Percentiles rank a stretch among this genome's conserved stretches.
These are phyloP conservation scores for Drosophila repleta DNA, from an alignment of 1,140 invertebrate genomes.

Conservation along the genomic window DNA sequence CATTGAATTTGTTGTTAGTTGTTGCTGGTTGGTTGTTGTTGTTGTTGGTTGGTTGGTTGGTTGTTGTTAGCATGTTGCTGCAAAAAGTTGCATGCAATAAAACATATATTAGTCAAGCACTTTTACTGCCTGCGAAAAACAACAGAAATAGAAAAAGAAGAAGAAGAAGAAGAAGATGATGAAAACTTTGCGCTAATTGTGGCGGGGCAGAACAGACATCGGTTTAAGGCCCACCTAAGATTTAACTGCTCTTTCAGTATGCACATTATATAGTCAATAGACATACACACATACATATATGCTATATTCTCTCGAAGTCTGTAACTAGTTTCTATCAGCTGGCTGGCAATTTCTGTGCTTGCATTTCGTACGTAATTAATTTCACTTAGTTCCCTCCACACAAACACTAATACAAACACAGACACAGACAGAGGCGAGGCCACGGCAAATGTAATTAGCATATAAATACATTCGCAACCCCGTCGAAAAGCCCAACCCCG, in stretches of 20 bases:
- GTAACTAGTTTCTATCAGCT: constrained; percentile 20
- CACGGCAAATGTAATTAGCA: constrained; percentile 65
- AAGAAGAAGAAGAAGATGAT: not conserved
- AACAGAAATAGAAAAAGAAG: not conserved
- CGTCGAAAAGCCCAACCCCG: constrained; percentile 11
- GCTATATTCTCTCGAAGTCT: constrained; percentile 2
- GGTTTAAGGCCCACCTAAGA: not conserved
- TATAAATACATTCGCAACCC: constrained; percentile 58
- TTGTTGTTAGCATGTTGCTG: constrained; percentile 58
- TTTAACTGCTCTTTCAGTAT: not conserved
- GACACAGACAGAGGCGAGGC: constrained; percentile 16
- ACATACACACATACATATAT: no score
- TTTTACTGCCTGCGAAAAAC: constrained; percentile 12
- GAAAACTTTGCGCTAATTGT: not conserved
- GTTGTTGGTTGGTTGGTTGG: constrained; percentile 31
- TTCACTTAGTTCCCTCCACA: constrained; percentile 17
- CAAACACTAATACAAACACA: no score
- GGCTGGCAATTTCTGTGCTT: constrained; percentile 25
- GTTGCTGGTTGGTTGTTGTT: constrained; percentile 36
- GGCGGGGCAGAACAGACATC: not conserved
- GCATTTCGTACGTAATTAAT: constrained; percentile 34
- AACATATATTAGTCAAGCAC: constrained; percentile 49
- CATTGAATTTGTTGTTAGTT: constrained; percentile 29
- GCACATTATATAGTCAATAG: no score
- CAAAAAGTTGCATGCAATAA: constrained; percentile 64